These are phyloP conservation scores for Nibea albiflora DNA, from an alignment of 2,113 vertebrate species.

Conservation along the genomic window DNA sequence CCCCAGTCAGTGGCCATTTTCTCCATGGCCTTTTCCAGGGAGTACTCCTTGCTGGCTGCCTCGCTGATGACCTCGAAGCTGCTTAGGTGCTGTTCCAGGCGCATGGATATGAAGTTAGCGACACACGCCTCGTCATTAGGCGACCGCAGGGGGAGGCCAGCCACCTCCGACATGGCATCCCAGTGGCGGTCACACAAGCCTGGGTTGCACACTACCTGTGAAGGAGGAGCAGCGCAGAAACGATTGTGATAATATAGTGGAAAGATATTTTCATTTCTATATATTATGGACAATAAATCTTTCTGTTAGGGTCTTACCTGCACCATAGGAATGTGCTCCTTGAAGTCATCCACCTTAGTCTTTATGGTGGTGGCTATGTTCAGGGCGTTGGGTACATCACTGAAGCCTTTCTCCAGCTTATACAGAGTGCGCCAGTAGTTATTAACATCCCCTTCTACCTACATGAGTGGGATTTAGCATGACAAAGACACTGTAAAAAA, in stretches of 20 bases:
- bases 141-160: constrained; percentile 81
- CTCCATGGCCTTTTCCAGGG: constrained; percentile 89
- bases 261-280: background rate
- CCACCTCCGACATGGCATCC: constrained; percentile 86
- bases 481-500: background rate
- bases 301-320: constrained; percentile 76
- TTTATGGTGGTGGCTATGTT: constrained; percentile 82
- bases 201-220: constrained; percentile 88
- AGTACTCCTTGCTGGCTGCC: constrained; percentile 89
- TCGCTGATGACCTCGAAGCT: constrained; percentile 88
- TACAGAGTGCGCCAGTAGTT: constrained; percentile 87
- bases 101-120: constrained; percentile 84
- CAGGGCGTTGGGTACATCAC: constrained; percentile 83
- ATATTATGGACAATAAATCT: background rate
- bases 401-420: constrained; percentile 88
- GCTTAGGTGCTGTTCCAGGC: constrained; percentile 84
- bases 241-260: too few species aligned
- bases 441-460: constrained; percentile 85
- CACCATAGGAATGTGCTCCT: constrained; percentile 85
- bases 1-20: constrained; percentile 89
- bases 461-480: background rate
- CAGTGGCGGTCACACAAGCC: constrained; percentile 89
- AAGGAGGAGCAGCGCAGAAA: background rate
- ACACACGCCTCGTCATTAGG: constrained; percentile 80
- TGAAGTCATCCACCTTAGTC: constrained; percentile 87